A percentile compares a stretch with the other conserved stretches of the same genome.
Conservation (phyloP, 2,113 vertebrate genomes). For the Pygoscelis adeliae region DNA sequence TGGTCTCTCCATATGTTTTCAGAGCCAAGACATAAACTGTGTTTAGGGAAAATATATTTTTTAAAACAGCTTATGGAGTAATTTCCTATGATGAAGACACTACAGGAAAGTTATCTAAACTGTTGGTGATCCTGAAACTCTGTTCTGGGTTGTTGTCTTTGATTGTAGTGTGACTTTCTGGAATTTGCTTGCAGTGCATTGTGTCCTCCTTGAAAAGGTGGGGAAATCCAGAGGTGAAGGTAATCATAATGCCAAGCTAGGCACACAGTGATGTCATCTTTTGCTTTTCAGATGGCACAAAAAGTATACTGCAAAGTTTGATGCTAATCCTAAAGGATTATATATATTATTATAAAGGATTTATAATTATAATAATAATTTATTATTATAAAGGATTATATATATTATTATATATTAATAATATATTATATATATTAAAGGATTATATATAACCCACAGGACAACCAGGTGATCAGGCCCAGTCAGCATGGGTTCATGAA, state of each 20-base stretch:
- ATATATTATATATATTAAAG: too few species aligned
- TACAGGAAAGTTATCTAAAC: background rate
- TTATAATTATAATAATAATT: too few species aligned
- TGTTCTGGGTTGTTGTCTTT: background rate
- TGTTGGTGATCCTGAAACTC: background rate
- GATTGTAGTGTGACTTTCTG: background rate
- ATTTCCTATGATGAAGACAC: background rate
- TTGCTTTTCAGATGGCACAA: background rate
- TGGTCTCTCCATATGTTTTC: background rate
- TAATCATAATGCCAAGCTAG: background rate
- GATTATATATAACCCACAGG: background rate
- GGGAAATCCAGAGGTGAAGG: background rate
- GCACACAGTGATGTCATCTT: background rate
- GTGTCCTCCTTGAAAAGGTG: background rate
- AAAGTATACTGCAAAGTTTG: background rate
- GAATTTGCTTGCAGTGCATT: background rate
- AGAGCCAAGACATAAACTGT: background rate
- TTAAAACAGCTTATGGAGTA: background rate
- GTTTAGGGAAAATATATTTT: background rate
- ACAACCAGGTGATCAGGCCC: background rate
- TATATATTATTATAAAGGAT: too few species aligned
- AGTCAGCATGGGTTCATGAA: background rate
- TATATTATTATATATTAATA: too few species aligned
- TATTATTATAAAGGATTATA: too few species aligned
- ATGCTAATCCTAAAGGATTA: background rate